phyloP scores from a whole-genome alignment of 2,888 invertebrate genomes.

The Chymomyza amoena region DNA sequence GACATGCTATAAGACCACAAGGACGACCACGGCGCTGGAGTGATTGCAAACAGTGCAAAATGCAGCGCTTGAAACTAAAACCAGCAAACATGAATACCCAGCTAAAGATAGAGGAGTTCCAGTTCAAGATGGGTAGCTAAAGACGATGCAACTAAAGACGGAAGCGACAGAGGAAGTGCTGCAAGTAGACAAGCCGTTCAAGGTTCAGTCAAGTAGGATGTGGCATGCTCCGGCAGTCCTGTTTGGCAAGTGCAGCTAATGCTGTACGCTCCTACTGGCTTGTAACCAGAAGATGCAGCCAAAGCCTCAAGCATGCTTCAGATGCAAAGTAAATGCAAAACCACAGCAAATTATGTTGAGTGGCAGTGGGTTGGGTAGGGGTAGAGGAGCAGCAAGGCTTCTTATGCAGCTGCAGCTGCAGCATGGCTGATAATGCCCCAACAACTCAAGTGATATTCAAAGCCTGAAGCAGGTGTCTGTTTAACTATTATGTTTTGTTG shows the following conservation, averaged over 20 bases:
- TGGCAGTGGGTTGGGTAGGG: conserved; percentile 1
- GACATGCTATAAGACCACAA: conserved; percentile 44
- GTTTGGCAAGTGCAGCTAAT: conserved; percentile 37
- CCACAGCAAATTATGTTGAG: conserved; percentile 72
- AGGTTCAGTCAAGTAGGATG: conserved; percentile 36
- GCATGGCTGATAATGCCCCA: conserved; percentile 17
- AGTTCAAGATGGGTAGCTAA: neutral
- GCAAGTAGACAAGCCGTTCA: conserved; percentile 31
- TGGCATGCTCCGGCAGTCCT: conserved; percentile 14
- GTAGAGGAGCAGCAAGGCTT: conserved; percentile 1
- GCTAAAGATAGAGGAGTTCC: neutral
- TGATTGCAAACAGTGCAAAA: conserved; percentile 60
- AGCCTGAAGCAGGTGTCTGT: conserved; percentile 68
- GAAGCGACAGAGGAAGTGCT: conserved; percentile 49
- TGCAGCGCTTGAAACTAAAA: conserved; percentile 56
- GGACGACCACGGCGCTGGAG: conserved; percentile 53
- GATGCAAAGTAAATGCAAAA: conserved; percentile 72
- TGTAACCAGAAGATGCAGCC: conserved; percentile 30
- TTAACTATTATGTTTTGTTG: conserved; percentile 72
- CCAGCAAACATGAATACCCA: conserved; percentile 43
- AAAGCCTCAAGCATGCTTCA: conserved; percentile 59
- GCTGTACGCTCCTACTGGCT: conserved; percentile 11
- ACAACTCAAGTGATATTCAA: conserved; percentile 64
- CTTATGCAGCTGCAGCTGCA: neutral
- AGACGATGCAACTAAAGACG: conserved; percentile 48